A percentile compares a stretch with the other conserved stretches of the same genome.
These are phyloP conservation scores for Punctoribates punctum DNA, from an alignment of 2,888 invertebrate genomes.

Conservation along the genomic window DNA sequence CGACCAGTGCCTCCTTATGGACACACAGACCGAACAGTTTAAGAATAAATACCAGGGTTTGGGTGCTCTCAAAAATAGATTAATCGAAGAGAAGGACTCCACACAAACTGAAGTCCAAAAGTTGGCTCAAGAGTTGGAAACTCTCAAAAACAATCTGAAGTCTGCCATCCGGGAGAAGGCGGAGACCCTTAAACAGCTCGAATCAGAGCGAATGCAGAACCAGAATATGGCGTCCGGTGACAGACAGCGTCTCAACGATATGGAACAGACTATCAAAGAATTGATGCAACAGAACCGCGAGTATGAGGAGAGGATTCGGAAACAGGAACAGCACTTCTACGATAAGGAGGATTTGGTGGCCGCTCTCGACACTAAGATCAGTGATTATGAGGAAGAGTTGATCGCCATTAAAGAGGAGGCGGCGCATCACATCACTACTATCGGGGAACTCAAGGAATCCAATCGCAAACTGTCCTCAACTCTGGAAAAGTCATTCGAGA, in stretches of 20 bases:
- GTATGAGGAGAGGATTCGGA: not conserved
- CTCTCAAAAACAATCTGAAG: not conserved
- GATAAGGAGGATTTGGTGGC: not conserved
- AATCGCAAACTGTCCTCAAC: slow-evolving; percentile 17
- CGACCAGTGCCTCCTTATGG: slow-evolving; percentile 11
- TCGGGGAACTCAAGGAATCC: not conserved
- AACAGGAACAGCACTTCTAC: not conserved
- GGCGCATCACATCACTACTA: slow-evolving; percentile 33
- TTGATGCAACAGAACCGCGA: not conserved
- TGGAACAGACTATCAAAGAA: not conserved
- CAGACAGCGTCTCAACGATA: not conserved
- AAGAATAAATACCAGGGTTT: slow-evolving; percentile 3
- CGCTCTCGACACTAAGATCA: slow-evolving; percentile 10
- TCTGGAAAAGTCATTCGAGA: no score
- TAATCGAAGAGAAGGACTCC: slow-evolving; percentile 3
- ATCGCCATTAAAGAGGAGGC: slow-evolving; percentile 42
- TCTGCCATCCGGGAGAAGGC: not conserved
- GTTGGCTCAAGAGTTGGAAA: slow-evolving; percentile 16
- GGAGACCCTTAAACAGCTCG: not conserved
- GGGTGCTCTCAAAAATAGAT: not conserved
- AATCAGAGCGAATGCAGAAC: not conserved
- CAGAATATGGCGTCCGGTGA: not conserved
- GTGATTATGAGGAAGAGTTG: slow-evolving; percentile 23
- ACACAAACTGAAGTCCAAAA: not conserved
- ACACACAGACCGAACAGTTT: slow-evolving; percentile 8